phyloP scores from a whole-genome alignment of 2,797 vertebrate genomes.

The Falco novaeseelandiae region DNA sequence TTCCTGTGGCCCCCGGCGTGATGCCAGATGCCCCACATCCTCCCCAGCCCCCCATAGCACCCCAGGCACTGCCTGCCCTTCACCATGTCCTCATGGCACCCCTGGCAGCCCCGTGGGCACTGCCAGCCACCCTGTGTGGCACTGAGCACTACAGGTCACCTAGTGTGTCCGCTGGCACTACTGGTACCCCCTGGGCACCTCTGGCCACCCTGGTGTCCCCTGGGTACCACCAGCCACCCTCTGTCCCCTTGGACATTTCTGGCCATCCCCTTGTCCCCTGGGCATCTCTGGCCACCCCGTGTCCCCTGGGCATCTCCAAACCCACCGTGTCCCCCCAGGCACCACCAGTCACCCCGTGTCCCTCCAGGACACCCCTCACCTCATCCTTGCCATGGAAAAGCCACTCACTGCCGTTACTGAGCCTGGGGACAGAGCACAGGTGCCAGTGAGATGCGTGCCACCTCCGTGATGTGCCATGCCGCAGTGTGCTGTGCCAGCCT shows the following conservation, averaged over 20 bases:
- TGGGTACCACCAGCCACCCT: no score
- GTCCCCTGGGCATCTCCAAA: no score
- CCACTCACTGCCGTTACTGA: slow-evolving; percentile 92
- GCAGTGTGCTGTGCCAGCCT: fast-evolving
- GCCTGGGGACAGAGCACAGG: slow-evolving; percentile 77
- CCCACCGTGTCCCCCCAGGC: no score
- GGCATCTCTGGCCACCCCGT: neutral
- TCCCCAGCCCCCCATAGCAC: neutral
- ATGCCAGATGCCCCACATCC: neutral
- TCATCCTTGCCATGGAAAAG: slow-evolving; percentile 98
- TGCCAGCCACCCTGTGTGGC: no score
- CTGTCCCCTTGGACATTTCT: neutral
- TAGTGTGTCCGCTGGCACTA: neutral
- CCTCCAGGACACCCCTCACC: slow-evolving; percentile 77
- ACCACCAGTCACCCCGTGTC: neutral
- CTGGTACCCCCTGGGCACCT: neutral
- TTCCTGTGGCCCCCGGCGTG: fast-evolving
- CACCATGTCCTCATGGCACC: neutral
- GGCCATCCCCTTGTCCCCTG: no score
- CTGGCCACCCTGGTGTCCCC: neutral
- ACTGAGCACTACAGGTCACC: neutral
- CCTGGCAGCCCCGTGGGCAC: neutral
- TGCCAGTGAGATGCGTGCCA: neutral
- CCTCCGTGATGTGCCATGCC: fast-evolving
- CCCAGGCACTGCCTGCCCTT: no score